phyloP scores from a whole-genome alignment of 2,113 vertebrate species.

The Nicator chloris region DNA sequence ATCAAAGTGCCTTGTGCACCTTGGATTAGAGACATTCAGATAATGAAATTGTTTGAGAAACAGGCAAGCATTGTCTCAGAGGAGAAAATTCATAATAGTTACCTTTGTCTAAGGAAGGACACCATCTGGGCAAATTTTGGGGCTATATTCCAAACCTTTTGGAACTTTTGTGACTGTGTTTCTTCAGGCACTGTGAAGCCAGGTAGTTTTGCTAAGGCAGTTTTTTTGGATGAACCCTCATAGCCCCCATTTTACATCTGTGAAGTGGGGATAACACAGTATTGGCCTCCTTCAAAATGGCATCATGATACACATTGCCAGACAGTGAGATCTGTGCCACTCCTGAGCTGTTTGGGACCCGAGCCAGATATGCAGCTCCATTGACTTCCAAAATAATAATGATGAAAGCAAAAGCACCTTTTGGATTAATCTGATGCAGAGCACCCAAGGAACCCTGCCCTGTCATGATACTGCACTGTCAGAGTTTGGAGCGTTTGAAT shows the following conservation, averaged over 20 bases:
- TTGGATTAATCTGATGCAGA: neutral
- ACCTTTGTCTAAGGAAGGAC: neutral
- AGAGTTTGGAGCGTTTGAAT: neutral
- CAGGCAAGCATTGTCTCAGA: neutral
- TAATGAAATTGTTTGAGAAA: neutral
- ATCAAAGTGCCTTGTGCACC: neutral
- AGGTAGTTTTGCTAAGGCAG: neutral
- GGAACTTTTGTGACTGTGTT: no score
- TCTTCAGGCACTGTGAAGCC: neutral
- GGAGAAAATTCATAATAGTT: neutral
- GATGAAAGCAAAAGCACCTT: neutral
- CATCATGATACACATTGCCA: accelerated
- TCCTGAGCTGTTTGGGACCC: neutral
- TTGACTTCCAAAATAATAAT: neutral
- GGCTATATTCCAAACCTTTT: neutral
- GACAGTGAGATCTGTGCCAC: neutral
- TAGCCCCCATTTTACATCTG: neutral
- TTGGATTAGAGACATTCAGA: neutral
- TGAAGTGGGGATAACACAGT: neutral
- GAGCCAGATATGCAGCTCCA: neutral
- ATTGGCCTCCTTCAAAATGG: neutral
- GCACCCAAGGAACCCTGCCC: accelerated
- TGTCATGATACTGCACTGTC: no score
- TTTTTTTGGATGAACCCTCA: neutral
- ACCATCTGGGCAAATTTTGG: neutral